Percentiles rank a stretch among this genome's conserved stretches.
phyloP scores from a whole-genome alignment of 2,888 invertebrate species.

The Sceliomorpha sp. region DNA sequence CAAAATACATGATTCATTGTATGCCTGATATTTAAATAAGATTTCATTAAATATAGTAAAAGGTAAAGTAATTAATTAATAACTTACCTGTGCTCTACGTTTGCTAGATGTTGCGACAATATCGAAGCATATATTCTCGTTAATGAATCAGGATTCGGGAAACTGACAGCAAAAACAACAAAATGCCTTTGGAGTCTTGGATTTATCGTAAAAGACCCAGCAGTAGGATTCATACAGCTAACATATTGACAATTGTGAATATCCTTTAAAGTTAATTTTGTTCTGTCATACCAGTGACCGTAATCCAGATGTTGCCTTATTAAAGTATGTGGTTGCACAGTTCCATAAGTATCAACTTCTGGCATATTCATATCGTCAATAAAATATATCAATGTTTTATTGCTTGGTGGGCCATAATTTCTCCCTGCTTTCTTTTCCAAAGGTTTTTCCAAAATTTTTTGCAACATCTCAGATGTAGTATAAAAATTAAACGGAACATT shows the following conservation, averaged over 20 bases:
- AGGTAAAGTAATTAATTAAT: neutral
- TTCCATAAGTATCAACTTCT: conserved; percentile 94
- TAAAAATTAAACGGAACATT: conserved; percentile 98
- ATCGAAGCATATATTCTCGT: conserved; percentile 94
- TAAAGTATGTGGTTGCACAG: conserved; percentile 97
- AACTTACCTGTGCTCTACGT: conserved; percentile 88
- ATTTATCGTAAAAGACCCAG: conserved; percentile 98
- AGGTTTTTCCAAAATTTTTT: conserved; percentile 95
- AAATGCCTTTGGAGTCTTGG: conserved; percentile 95
- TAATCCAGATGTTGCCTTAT: conserved; percentile 98
- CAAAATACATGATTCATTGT: conserved; percentile 10
- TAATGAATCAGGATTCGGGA: conserved; percentile 90
- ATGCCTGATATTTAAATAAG: neutral
- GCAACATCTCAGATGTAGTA: conserved; percentile 96
- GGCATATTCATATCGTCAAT: conserved; percentile 99
- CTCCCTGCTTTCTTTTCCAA: conserved; percentile 96
- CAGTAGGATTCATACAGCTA: conserved; percentile 98
- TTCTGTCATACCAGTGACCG: conserved; percentile 96
- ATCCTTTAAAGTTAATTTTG: conserved; percentile 93
- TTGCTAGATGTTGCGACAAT: conserved; percentile 90
- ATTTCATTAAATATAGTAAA: conserved; percentile 1
- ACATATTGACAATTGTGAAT: conserved; percentile 98
- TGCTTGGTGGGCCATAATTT: conserved; percentile 97
- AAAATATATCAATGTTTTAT: conserved; percentile 95
- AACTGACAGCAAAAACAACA: conserved; percentile 92